Evolutionary conservation across 2,113 vertebrate genomes (phyloP).

Genomic region (Carlito syrichta): DNA sequence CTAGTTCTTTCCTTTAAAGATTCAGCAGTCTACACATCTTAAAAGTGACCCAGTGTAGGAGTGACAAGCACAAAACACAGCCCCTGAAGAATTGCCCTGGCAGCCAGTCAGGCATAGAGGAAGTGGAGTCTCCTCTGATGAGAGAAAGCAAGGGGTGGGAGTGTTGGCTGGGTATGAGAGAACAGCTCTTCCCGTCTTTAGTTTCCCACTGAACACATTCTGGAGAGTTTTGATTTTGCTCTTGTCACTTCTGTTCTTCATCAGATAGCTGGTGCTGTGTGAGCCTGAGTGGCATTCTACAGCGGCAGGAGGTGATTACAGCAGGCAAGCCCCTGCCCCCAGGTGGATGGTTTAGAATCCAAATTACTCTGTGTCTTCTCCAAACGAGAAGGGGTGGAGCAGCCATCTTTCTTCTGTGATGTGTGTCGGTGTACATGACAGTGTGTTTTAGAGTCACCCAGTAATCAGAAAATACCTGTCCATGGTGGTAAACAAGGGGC

Average conservation of each 20-base stretch:
- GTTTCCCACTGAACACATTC: slow-evolving; percentile 65
- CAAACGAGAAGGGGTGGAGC: background rate
- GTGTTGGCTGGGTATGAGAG: slow-evolving; percentile 71
- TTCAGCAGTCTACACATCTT: slow-evolving; percentile 65
- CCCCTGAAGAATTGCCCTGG: background rate
- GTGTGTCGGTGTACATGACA: background rate
- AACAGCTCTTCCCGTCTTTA: slow-evolving; percentile 57
- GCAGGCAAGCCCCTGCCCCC: slow-evolving; percentile 77
- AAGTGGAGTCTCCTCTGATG: background rate
- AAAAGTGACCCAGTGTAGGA: slow-evolving; percentile 29
- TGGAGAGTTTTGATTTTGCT: slow-evolving; percentile 80
- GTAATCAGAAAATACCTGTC: background rate
- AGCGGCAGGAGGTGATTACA: slow-evolving; percentile 82
- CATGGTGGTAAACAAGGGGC: background rate
- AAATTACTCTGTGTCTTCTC: slow-evolving; percentile 65
- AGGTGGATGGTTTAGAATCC: slow-evolving; percentile 77
- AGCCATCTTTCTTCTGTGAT: background rate
- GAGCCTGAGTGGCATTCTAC: slow-evolving; percentile 81
- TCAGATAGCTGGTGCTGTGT: slow-evolving; percentile 82
- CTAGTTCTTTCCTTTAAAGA: slow-evolving; percentile 67
- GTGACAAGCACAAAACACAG: slow-evolving; percentile 38
- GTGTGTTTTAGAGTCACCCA: background rate
- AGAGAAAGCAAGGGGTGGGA: background rate
- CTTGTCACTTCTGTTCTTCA: slow-evolving; percentile 86
- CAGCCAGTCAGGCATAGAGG: background rate